Evolutionary conservation across 2,797 vertebrate species (phyloP).

Genomic region (Galago senegalensis): DNA sequence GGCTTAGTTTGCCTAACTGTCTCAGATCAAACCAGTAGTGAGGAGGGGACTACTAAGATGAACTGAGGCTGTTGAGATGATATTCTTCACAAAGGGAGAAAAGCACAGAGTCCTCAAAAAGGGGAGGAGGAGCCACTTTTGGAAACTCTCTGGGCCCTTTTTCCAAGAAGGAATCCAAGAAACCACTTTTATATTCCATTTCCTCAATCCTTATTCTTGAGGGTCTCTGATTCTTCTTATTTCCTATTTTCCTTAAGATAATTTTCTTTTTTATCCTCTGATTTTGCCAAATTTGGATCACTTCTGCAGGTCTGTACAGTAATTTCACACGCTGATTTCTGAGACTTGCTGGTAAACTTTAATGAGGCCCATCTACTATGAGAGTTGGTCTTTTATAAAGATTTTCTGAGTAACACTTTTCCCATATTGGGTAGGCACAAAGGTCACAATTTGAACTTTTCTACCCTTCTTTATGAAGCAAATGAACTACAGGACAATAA

Average conservation of each 20-base stretch:
- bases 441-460: background rate
- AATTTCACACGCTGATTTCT: background rate
- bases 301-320: background rate
- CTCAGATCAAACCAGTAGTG: background rate
- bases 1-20: background rate
- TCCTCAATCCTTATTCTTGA: background rate
- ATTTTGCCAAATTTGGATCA: background rate
- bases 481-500: background rate
- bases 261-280: background rate
- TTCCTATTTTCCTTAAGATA: background rate
- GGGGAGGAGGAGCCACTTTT: background rate
- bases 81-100: background rate
- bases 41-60: background rate
- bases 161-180: background rate
- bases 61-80: background rate
- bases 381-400: conserved; percentile 1
- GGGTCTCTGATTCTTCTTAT: background rate
- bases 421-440: background rate
- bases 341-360: background rate
- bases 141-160: background rate
- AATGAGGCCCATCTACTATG: background rate
- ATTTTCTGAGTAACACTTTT: background rate
- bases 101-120: background rate
- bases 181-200: background rate
- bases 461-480: background rate